Base-by-base conservation (phyloP, 2,888 invertebrate genomes). In the Eupithecia dodoneata region DNA sequence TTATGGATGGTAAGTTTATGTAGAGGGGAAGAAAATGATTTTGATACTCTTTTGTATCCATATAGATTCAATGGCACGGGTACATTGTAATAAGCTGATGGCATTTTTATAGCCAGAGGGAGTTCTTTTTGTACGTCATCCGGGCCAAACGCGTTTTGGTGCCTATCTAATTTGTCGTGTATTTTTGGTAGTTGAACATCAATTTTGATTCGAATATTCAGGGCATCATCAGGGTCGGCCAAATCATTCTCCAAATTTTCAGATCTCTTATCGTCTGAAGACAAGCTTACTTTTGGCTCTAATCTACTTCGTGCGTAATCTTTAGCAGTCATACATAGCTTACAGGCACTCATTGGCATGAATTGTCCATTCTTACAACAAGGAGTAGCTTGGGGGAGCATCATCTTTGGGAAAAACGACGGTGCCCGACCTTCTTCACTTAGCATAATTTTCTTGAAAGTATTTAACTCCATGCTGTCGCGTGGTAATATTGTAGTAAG, bases 1-100 rank as follows among this genome's bases (percentile, higher is more conserved):
- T 93, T 94, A 77, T 93, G 93, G 44, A 93, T 88, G 63, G 89
- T 89, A 80, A 92, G 87, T 87, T 92, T 93, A 74, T 92, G 91
- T 69, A 90, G 73, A 15, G 90, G 87, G 5, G 83, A 66, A 30
- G 87, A 82, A 69, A 89, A 88, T 55, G 88, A 85, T 77, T 86
- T 89, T 52, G 80, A 85, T 47, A 84, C 71, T 78, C 87, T 91
- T 82, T 87, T 90, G 52, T 85, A 87, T 71, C 88, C 90, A 44
- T 91, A 86, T 72, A 90, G 74, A 73, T 92, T 89, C 81, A 90
- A 85, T 18, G 92, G 90, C 45, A 90, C 86, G 2, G 93, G 93
- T 78, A 92, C 88, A 79, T 91, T 89, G 44, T 90, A 89, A 81
- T 88, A 90, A 6, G 92, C 87, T 71, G 89, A 84, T 63, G 93